Evolutionary conservation across 2,797 vertebrate species (phyloP).

Genomic region (Acrocephalus scirpaceus): DNA sequence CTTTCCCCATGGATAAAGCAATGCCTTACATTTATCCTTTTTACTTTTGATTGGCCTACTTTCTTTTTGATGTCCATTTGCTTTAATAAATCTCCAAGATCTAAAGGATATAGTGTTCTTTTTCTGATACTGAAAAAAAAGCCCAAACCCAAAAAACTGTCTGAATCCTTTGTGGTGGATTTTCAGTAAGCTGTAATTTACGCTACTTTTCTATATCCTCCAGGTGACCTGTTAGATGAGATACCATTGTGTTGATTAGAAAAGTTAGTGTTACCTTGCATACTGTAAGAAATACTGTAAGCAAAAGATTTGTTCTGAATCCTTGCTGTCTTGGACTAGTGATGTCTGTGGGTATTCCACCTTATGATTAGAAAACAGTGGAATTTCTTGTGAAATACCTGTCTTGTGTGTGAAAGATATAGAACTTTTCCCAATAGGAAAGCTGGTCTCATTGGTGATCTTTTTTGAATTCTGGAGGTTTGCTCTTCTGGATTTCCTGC

Average conservation of each 20-base stretch:
- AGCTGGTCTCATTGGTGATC: neutral
- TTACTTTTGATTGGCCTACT: slow-evolving; percentile 22
- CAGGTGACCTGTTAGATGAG: neutral
- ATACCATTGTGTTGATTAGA: neutral
- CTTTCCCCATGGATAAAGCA: neutral
- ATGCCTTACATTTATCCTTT: neutral
- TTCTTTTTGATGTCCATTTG: neutral
- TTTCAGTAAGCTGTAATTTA: neutral
- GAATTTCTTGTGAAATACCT: neutral
- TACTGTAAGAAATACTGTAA: neutral
- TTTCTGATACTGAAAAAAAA: neutral
- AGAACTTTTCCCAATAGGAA: neutral
- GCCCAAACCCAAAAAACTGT: neutral
- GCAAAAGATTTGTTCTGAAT: neutral
- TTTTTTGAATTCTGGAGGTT: neutral
- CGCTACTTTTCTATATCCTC: neutral
- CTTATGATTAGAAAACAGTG: neutral
- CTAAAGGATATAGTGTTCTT: neutral
- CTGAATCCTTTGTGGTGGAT: neutral
- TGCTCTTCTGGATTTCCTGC: neutral
- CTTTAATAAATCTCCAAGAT: neutral
- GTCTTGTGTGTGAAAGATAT: neutral
- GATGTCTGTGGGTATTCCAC: neutral
- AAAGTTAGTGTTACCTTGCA: neutral
- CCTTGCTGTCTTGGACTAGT: neutral